phyloP scores from a whole-genome alignment of 2,113 vertebrate species.

The Oryzias curvinotus region DNA sequence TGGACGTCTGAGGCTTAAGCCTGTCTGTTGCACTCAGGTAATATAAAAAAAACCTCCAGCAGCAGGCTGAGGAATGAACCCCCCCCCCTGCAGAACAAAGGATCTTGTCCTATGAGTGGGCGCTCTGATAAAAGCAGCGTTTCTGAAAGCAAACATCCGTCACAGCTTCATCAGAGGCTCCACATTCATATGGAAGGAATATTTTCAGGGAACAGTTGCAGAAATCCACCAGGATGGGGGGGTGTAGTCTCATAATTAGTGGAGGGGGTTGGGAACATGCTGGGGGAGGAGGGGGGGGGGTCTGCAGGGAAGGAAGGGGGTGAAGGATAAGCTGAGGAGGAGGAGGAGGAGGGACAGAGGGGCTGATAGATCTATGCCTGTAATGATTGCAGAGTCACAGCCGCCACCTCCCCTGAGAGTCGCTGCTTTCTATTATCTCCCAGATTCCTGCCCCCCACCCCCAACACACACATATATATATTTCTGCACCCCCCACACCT shows the following conservation, averaged over 20 bases:
- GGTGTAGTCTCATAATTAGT: conserved; percentile 13
- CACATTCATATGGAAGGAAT: background rate
- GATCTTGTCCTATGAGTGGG: too few species aligned
- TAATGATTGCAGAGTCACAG: conserved; percentile 82
- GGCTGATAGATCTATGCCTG: conserved; percentile 73
- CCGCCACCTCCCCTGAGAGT: conserved; percentile 63
- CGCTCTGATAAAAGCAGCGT: too few species aligned
- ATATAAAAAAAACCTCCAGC: conserved; percentile 44
- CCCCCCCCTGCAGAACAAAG: too few species aligned
- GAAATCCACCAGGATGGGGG: conserved; percentile 12
- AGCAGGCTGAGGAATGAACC: too few species aligned
- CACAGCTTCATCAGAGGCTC: background rate
- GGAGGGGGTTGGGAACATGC: conserved; percentile 6
- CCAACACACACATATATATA: conserved; percentile 1
- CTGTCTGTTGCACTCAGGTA: conserved; percentile 20
- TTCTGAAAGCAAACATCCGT: background rate
- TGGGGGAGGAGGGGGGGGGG: conserved; percentile 31
- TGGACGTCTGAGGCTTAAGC: conserved; percentile 36
- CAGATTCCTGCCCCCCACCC: conserved; percentile 44
- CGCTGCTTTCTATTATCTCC: conserved; percentile 73
- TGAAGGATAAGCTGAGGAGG: conserved; percentile 11
- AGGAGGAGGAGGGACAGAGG: conserved; percentile 38
- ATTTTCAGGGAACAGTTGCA: background rate
- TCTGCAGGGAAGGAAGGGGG: background rate
- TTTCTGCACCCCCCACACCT: background rate